These are phyloP conservation scores for Cataglyphis rosenhaueri DNA, from an alignment of 2,888 invertebrate genomes.

Conservation along the genomic window DNA sequence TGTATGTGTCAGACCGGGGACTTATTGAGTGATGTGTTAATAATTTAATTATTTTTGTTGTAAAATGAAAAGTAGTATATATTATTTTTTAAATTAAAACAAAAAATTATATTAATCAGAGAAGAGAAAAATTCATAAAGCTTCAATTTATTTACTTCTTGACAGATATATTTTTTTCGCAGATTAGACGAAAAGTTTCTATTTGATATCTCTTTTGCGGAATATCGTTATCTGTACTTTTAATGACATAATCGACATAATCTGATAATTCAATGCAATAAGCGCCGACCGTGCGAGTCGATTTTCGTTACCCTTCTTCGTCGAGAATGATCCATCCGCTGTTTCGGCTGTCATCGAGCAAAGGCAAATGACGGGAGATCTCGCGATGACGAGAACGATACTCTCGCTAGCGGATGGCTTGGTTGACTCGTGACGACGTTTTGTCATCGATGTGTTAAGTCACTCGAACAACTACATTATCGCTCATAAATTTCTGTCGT, in stretches of 20 bases:
- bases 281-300: constrained; percentile 8
- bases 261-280: background rate
- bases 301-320: constrained; percentile 10
- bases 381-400: background rate
- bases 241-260: background rate
- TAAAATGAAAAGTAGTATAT: too few relatives aligned
- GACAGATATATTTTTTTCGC: background rate
- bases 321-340: constrained; percentile 1
- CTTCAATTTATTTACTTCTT: background rate
- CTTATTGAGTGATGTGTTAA: background rate
- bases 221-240: background rate
- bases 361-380: background rate
- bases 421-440: background rate
- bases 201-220: background rate
- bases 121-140: background rate
- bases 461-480: constrained; percentile 20
- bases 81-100: too few relatives aligned
- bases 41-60: too few relatives aligned
- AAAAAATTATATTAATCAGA: background rate
- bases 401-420: constrained; percentile 1
- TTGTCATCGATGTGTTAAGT: constrained; percentile 16
- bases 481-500: constrained; percentile 2
- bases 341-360: background rate
- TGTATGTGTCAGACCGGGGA: too few relatives aligned
- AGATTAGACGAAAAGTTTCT: too few relatives aligned